These are phyloP conservation scores for Hoplodrina ambigua DNA, from an alignment of 2,888 invertebrate genomes.

Conservation along the genomic window DNA sequence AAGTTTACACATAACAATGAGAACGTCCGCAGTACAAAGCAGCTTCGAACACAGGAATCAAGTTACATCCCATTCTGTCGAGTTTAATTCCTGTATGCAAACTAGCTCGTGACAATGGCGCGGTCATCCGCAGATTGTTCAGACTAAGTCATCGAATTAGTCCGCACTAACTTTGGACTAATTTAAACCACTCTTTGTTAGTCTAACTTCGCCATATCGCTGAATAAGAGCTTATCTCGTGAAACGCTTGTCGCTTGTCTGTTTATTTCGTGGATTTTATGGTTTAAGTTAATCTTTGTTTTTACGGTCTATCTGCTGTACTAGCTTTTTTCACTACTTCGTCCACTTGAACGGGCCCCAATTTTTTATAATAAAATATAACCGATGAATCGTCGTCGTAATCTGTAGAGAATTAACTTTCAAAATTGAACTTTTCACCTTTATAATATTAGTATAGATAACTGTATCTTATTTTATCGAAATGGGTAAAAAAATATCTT, in stretches of 20 bases:
- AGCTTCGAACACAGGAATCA: constrained; percentile 2
- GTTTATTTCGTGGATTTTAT: not conserved
- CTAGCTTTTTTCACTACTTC: too few relatives aligned
- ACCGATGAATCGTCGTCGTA: too few relatives aligned
- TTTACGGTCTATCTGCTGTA: not conserved
- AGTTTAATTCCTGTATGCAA: constrained; percentile 13
- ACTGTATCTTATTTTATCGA: too few relatives aligned
- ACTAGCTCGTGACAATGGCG: constrained; percentile 8
- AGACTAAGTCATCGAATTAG: not conserved
- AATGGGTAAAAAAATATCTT: too few relatives aligned
- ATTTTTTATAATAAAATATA: too few relatives aligned
- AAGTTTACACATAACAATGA: not conserved
- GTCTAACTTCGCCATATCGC: not conserved
- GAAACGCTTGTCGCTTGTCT: not conserved
- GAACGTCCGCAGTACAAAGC: constrained; percentile 1
- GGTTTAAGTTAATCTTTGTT: not conserved
- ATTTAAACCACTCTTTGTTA: constrained; percentile 9
- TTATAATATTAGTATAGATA: too few relatives aligned
- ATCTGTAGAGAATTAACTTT: too few relatives aligned
- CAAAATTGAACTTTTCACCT: too few relatives aligned
- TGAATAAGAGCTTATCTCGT: constrained; percentile 4
- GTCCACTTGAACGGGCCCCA: too few relatives aligned
- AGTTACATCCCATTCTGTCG: not conserved
- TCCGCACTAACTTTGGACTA: constrained; percentile 8
- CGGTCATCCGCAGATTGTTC: constrained; percentile 30